These are phyloP conservation scores for Tolmerus cingulatus DNA, from an alignment of 2,888 invertebrate genomes.

Conservation along the genomic window DNA sequence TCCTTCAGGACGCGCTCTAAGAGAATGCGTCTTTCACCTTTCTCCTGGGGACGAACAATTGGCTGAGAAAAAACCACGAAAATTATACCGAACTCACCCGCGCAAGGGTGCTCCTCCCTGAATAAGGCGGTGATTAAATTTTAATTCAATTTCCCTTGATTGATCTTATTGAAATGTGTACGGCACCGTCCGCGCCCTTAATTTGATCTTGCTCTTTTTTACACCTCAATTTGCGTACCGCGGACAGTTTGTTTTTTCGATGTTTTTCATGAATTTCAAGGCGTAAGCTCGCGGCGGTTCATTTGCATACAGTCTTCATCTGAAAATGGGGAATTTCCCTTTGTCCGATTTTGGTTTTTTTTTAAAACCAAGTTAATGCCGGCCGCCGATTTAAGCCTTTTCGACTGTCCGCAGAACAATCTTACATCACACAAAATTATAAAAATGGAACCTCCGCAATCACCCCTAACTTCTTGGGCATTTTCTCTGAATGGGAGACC, in stretches of 20 bases:
- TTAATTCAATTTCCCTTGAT: slow-evolving; percentile 47
- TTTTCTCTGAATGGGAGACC: not conserved
- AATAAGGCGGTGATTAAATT: slow-evolving; percentile 46
- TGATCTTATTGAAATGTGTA: slow-evolving; percentile 44
- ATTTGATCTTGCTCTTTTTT: slow-evolving; percentile 12
- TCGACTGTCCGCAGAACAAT: not conserved
- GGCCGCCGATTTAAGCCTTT: slow-evolving; percentile 32
- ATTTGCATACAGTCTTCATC: slow-evolving; percentile 20
- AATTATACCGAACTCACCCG: not conserved
- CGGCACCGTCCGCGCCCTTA: not conserved
- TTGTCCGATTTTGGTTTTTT: not conserved
- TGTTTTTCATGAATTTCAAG: not conserved
- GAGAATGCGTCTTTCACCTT: not conserved
- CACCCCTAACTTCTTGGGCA: not conserved
- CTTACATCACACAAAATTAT: not conserved
- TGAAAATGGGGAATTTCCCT: not conserved
- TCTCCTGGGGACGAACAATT: not conserved
- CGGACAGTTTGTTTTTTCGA: not conserved
- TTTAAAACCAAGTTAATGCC: not conserved
- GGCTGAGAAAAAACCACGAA: slow-evolving; percentile 18
- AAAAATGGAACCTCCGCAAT: not conserved
- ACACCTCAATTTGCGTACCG: slow-evolving; percentile 19
- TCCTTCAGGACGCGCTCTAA: not conserved
- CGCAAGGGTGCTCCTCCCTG: not conserved
- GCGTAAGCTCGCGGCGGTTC: not conserved